phyloP scores from a whole-genome alignment of 1,140 invertebrate species.

The Apis florea region DNA sequence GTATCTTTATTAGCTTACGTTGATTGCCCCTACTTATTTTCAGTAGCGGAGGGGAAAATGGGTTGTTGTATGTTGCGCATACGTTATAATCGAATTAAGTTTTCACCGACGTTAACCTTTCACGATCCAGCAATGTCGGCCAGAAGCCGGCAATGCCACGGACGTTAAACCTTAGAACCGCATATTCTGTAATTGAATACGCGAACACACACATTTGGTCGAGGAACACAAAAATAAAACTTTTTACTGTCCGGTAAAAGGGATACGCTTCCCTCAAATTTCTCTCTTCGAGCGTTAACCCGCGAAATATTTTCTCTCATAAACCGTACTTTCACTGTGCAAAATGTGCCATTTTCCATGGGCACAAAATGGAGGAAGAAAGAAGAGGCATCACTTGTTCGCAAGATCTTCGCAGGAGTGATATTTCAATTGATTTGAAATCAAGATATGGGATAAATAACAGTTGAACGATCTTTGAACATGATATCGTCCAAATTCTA shows the following conservation, averaged over 20 bases:
- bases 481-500: too few relatives aligned
- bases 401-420: too few relatives aligned
- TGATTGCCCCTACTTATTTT: too few relatives aligned
- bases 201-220: not conserved
- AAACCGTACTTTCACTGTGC: not conserved
- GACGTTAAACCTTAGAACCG: conserved; percentile 13
- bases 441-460: too few relatives aligned
- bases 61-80: not conserved
- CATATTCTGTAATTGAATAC: not conserved
- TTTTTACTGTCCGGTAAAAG: not conserved
- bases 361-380: too few relatives aligned
- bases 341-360: not conserved
- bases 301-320: not conserved
- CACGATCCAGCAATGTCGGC: conserved; percentile 3
- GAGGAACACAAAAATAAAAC: not conserved
- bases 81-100: not conserved
- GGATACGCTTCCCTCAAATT: not conserved
- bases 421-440: too few relatives aligned
- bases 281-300: not conserved
- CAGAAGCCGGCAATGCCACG: conserved; percentile 8
- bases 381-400: too few relatives aligned
- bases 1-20: too few relatives aligned
- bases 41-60: not conserved
- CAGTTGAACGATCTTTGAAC: too few relatives aligned
- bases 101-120: conserved; percentile 11